These are phyloP conservation scores for Lepidurus packardi DNA, from an alignment of 1,140 invertebrate genomes.

Conservation along the genomic window DNA sequence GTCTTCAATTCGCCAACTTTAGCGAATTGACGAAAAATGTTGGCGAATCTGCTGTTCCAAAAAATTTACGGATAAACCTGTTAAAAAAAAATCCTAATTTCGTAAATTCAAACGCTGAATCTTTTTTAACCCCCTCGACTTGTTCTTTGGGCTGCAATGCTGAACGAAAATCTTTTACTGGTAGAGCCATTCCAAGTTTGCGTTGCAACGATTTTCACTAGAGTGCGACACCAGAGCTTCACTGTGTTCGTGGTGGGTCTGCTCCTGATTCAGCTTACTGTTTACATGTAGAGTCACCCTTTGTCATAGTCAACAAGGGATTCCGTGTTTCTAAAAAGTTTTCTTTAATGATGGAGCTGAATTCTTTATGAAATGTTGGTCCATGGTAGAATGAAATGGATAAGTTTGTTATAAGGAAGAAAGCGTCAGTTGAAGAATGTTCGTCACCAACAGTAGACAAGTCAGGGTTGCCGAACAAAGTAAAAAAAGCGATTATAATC, in stretches of 20 bases:
- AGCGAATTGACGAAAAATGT: no score
- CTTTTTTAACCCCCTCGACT: background rate
- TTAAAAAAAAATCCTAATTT: background rate
- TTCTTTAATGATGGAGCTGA: background rate
- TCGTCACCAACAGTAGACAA: background rate
- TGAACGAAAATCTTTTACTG: background rate
- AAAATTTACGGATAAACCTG: background rate
- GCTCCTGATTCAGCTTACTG: background rate
- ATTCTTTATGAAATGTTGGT: background rate
- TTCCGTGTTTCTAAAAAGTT: background rate
- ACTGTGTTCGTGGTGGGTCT: background rate
- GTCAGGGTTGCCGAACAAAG: background rate
- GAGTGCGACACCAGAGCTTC: background rate
- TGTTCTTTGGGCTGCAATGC: background rate
- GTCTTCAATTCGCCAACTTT: background rate
- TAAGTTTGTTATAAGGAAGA: background rate
- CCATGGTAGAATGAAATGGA: background rate
- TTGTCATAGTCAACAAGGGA: no score
- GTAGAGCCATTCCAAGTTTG: background rate
- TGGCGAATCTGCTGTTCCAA: no score
- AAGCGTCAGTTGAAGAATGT: background rate
- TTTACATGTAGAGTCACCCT: background rate
- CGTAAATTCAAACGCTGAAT: background rate
- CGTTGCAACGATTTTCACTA: background rate
- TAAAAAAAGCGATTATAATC: background rate